phyloP scores from a whole-genome alignment of 1,140 invertebrate genomes.

The Drosophila serrata region DNA sequence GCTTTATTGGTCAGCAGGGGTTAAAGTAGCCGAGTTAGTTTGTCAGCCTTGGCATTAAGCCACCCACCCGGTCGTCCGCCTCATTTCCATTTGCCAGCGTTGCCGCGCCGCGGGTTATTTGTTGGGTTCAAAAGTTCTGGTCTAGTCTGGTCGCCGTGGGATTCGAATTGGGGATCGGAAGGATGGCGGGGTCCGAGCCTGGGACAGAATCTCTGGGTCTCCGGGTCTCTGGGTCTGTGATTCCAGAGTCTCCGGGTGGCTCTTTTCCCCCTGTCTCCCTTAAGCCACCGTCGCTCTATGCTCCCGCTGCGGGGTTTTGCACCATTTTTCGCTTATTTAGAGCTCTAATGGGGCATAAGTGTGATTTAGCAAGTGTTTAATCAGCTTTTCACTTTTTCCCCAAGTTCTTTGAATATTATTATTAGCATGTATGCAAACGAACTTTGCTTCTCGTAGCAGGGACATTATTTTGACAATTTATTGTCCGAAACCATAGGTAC shows the following conservation, averaged over 20 bases:
- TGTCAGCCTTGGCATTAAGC: slow-evolving; percentile 73
- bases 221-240: slow-evolving; percentile 14
- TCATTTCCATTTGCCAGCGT: slow-evolving; percentile 54
- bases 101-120: slow-evolving; percentile 74
- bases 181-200: slow-evolving; percentile 33
- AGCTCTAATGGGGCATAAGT: slow-evolving; percentile 80
- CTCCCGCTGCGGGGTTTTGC: slow-evolving; percentile 14
- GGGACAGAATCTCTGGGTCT: slow-evolving; percentile 9
- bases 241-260: slow-evolving; percentile 9
- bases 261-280: background rate
- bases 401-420: slow-evolving; percentile 7
- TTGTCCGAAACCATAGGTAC: background rate
- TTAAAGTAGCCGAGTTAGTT: slow-evolving; percentile 76
- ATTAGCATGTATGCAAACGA: background rate
- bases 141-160: slow-evolving; percentile 44
- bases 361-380: slow-evolving; percentile 81
- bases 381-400: slow-evolving; percentile 70
- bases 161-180: slow-evolving; percentile 31
- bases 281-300: background rate
- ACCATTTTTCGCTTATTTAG: slow-evolving; percentile 78
- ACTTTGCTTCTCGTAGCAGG: background rate
- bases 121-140: slow-evolving; percentile 66
- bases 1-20: slow-evolving; percentile 83
- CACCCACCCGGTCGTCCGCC: slow-evolving; percentile 7
- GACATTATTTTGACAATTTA: background rate